These are phyloP conservation scores for Rambutsinella grinnellia DNA, from an alignment of 2,888 invertebrate species.

Conservation along the genomic window DNA sequence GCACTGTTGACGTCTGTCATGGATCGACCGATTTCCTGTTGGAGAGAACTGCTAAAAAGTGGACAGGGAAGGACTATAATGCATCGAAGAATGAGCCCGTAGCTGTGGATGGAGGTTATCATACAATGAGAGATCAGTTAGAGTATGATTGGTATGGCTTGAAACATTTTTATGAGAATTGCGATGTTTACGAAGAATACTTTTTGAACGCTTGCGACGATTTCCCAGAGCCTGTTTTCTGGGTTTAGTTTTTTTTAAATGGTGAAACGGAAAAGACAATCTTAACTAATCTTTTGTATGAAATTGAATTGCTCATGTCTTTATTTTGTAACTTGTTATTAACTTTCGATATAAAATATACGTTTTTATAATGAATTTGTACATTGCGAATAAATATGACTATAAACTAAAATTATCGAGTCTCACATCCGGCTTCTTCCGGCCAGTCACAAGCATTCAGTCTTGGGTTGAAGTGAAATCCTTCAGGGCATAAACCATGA, in stretches of 20 bases:
- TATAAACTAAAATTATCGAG: not conserved
- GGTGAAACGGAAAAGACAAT: too few relatives aligned
- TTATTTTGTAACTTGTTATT: not conserved
- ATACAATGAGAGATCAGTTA: slow-evolving; percentile 13
- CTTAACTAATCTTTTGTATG: too few relatives aligned
- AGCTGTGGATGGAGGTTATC: slow-evolving; percentile 21
- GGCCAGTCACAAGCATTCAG: slow-evolving; percentile 43
- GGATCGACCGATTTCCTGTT: slow-evolving; percentile 18
- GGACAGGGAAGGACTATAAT: slow-evolving; percentile 16
- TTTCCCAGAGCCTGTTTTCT: slow-evolving; percentile 21
- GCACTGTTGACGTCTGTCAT: not conserved
- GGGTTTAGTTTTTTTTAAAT: slow-evolving; percentile 34
- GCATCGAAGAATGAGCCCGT: slow-evolving; percentile 8
- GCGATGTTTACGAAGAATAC: slow-evolving; percentile 26
- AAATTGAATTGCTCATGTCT: too few relatives aligned
- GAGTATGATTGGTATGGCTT: slow-evolving; percentile 29
- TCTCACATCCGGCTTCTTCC: slow-evolving; percentile 35
- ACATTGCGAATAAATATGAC: not conserved
- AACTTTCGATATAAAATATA: not conserved
- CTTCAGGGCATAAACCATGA: slow-evolving; percentile 36
- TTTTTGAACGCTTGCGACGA: slow-evolving; percentile 17
- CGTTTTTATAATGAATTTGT: not conserved
- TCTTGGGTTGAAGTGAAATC: slow-evolving; percentile 39
- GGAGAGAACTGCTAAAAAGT: slow-evolving; percentile 1
- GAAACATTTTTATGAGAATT: slow-evolving; percentile 19